Percentiles rank a stretch among this genome's conserved stretches.
phyloP scores from a whole-genome alignment of 2,797 vertebrate species.

The Sebastes itinus region DNA sequence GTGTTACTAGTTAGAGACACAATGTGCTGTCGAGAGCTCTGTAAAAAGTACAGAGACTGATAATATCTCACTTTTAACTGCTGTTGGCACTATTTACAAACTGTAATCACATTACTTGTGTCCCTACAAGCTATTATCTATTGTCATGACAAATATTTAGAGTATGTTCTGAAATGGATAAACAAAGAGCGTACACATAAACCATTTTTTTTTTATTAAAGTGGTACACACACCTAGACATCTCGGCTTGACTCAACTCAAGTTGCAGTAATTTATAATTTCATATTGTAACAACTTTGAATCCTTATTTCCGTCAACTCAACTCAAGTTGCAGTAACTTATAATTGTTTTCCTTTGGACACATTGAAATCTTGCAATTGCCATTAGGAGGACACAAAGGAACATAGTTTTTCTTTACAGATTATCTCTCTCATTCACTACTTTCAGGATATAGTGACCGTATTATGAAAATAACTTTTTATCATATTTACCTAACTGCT shows the following conservation, averaged over 20 bases:
- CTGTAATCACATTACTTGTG: background rate
- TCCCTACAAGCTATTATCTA: background rate
- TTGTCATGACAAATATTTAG: background rate
- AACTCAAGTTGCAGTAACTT: too few relatives aligned
- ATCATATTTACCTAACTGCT: background rate
- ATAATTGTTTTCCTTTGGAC: too few relatives aligned
- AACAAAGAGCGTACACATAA: background rate
- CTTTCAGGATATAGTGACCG: too few relatives aligned
- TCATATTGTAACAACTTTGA: too few relatives aligned
- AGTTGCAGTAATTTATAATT: too few relatives aligned
- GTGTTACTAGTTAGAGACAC: conserved; percentile 37
- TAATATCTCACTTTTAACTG: conserved; percentile 2
- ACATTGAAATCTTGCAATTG: too few relatives aligned
- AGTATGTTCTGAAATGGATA: background rate
- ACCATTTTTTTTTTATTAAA: background rate
- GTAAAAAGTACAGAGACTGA: conserved; percentile 2
- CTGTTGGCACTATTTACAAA: background rate
- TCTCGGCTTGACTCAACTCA: background rate
- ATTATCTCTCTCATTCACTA: too few relatives aligned
- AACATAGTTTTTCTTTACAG: accelerated
- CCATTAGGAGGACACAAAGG: too few relatives aligned
- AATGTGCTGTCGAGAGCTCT: background rate
- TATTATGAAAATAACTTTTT: background rate
- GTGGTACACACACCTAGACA: background rate
- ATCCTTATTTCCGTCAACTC: too few relatives aligned